These are phyloP conservation scores for Sitta carolinensis DNA, from an alignment of 2,797 vertebrate genomes.

Conservation along the genomic window DNA sequence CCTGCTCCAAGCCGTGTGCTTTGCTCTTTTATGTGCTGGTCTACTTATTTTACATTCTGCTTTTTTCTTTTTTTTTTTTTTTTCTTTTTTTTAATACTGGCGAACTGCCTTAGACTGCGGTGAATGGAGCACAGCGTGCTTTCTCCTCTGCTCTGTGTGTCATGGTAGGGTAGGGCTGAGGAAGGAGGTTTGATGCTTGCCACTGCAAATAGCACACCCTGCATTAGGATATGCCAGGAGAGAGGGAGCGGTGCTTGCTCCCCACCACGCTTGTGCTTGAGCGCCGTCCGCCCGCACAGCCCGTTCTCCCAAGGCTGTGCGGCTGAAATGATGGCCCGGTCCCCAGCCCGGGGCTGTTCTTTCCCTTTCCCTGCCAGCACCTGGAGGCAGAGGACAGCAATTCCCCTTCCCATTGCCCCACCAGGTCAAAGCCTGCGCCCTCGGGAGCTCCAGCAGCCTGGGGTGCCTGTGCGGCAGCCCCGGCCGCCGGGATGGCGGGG, in stretches of 20 bases:
- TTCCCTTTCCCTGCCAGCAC: not conserved
- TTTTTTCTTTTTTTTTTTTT: not conserved
- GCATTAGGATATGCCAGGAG: not conserved
- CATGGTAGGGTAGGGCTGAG: not conserved
- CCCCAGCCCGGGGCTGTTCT: not conserved
- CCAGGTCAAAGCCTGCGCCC: rapidly evolving
- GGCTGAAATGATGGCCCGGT: not conserved
- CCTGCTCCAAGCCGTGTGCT: not conserved
- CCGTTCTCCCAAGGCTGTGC: rapidly evolving
- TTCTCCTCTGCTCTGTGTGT: not conserved
- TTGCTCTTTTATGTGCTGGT: not conserved
- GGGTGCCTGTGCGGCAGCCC: no score
- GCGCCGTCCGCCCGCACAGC: not conserved
- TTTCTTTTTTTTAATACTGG: not conserved
- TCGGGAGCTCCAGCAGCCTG: not conserved
- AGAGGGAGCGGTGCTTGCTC: not conserved
- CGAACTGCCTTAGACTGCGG: not conserved
- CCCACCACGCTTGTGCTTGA: not conserved
- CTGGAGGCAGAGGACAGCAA: not conserved
- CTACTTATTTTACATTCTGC: not conserved
- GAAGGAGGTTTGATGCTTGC: not conserved
- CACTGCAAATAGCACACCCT: not conserved
- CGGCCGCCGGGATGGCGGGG: not conserved
- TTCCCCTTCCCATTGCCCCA: rapidly evolving
- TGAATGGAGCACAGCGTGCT: not conserved